These are phyloP conservation scores for Limonius californicus DNA, from an alignment of 1,140 invertebrate genomes.

Conservation along the genomic window DNA sequence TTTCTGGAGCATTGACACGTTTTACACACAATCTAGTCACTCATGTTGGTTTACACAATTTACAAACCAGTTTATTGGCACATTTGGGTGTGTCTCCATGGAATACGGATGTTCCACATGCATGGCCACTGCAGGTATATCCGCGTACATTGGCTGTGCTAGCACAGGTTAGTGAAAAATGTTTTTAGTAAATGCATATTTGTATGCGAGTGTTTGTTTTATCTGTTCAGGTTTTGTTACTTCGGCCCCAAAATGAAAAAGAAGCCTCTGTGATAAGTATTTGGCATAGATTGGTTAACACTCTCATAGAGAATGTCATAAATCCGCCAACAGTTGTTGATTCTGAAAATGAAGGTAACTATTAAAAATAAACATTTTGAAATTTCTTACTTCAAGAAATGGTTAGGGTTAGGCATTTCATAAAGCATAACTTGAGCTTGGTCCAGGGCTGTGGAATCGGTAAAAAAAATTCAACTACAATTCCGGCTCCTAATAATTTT, in stretches of 20 bases:
- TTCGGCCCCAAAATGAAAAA: slow-evolving; percentile 80
- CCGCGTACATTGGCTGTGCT: slow-evolving; percentile 67
- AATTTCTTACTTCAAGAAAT: neutral
- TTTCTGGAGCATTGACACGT: slow-evolving; percentile 72
- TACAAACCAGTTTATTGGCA: slow-evolving; percentile 69
- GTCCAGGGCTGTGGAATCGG: too few species aligned
- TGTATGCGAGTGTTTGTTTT: too few species aligned
- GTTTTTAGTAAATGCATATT: neutral
- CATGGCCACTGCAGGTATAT: slow-evolving; percentile 82
- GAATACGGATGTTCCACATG: slow-evolving; percentile 56
- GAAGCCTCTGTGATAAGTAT: slow-evolving; percentile 85
- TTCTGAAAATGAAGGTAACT: slow-evolving; percentile 64
- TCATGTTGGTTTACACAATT: slow-evolving; percentile 60
- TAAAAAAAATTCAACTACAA: too few species aligned
- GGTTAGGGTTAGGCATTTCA: too few species aligned
- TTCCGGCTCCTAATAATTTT: too few species aligned
- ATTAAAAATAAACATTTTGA: neutral
- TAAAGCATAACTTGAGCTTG: too few species aligned
- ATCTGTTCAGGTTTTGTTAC: slow-evolving; percentile 63
- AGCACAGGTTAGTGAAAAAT: neutral
- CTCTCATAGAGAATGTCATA: slow-evolving; percentile 77
- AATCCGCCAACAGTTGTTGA: slow-evolving; percentile 54
- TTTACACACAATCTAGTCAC: slow-evolving; percentile 84
- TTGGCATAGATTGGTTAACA: slow-evolving; percentile 84
- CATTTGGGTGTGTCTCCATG: slow-evolving; percentile 75